A percentile compares a stretch with the other conserved stretches of the same genome.
Conservation (phyloP, 2,888 invertebrate species). For the Hecatera dysodea region DNA sequence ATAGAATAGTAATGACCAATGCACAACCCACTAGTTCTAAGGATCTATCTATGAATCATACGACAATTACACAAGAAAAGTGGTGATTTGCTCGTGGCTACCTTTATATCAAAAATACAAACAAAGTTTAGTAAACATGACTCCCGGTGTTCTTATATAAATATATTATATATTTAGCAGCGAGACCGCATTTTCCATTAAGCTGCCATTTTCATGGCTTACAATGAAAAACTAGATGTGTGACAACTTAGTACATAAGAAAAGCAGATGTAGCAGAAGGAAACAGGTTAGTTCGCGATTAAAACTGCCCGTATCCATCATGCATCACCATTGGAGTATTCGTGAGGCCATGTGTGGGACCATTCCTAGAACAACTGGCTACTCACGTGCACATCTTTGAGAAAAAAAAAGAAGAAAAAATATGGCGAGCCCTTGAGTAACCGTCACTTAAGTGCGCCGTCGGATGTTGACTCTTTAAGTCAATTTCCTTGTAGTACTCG, state of each 20-base stretch:
- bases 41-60: constrained; percentile 53
- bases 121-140: constrained; percentile 13
- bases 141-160: constrained; percentile 29
- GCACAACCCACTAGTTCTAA: constrained; percentile 37
- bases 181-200: constrained; percentile 12
- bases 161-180: constrained; percentile 23
- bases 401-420: constrained; percentile 74
- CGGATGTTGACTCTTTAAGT: constrained; percentile 73
- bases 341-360: constrained; percentile 78
- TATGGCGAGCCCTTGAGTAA: constrained; percentile 73
- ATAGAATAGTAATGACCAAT: constrained; percentile 42
- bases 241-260: constrained; percentile 21
- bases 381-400: constrained; percentile 82
- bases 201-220: constrained; percentile 16
- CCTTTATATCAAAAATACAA: constrained; percentile 44
- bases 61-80: constrained; percentile 45
- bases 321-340: constrained; percentile 41
- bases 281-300: constrained; percentile 63
- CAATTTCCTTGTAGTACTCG: constrained; percentile 68
- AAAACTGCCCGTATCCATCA: constrained; percentile 60
- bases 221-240: constrained; percentile 26
- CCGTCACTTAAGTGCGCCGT: constrained; percentile 67
- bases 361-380: constrained; percentile 83
- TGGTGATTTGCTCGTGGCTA: constrained; percentile 37
- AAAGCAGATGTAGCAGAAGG: constrained; percentile 39